Conservation (phyloP, 2,888 invertebrate genomes). For the Ypsolopha scabrella region DNA sequence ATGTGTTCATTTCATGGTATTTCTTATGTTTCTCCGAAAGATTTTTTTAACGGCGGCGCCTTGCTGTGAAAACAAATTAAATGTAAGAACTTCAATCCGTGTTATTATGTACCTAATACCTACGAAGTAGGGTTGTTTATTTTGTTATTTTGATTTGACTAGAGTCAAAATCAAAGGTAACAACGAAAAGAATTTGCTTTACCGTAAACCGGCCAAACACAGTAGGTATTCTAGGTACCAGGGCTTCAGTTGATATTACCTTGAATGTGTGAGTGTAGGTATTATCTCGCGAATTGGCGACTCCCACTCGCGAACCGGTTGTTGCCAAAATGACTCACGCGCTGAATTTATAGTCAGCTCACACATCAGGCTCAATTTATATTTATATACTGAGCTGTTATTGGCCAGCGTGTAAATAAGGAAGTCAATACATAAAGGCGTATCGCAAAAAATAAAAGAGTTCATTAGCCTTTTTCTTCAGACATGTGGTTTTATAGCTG, state of each 20-base stretch:
- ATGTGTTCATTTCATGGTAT: no score
- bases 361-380: background rate
- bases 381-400: constrained; percentile 7
- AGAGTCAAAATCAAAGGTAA: no score
- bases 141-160: no score
- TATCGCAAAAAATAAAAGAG: background rate
- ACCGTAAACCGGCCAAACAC: background rate
- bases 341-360: background rate
- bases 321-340: constrained; percentile 44
- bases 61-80: no score
- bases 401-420: constrained; percentile 4
- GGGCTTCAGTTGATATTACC: constrained; percentile 24
- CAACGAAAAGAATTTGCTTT: no score
- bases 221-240: constrained; percentile 31
- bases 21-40: no score
- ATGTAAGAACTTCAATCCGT: no score
- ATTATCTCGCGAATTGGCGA: constrained; percentile 38
- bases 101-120: no score
- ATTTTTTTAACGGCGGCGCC: no score
- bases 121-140: no score
- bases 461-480: background rate
- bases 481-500: background rate
- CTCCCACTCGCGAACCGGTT: constrained; percentile 52
- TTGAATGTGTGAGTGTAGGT: background rate
- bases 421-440: constrained; percentile 2